These are phyloP conservation scores for Achroia grisella DNA, from an alignment of 1,140 invertebrate genomes.

Conservation along the genomic window DNA sequence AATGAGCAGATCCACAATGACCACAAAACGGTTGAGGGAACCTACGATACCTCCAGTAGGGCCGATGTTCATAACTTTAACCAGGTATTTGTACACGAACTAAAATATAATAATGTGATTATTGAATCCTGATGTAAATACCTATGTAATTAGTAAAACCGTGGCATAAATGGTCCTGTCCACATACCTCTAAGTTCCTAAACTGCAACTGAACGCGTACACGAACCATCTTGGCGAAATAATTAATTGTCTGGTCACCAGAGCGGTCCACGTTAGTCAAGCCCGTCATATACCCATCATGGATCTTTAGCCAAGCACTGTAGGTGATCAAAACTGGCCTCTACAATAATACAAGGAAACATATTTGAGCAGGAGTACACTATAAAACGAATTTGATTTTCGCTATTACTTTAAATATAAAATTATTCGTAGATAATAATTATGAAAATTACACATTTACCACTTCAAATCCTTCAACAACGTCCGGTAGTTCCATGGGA, in stretches of 20 bases:
- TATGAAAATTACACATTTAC: conserved; percentile 35
- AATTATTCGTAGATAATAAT: too few species aligned
- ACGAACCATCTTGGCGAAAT: conserved; percentile 59
- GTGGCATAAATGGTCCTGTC: not conserved
- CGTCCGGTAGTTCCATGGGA: conserved; percentile 63
- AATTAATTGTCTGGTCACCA: conserved; percentile 59
- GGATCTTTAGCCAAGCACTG: conserved; percentile 63
- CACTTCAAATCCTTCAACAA: conserved; percentile 66
- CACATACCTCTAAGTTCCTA: conserved; percentile 36
- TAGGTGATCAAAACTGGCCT: conserved; percentile 56
- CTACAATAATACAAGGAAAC: conserved; percentile 28
- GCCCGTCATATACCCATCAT: conserved; percentile 58
- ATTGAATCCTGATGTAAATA: not conserved
- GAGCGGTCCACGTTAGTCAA: conserved; percentile 52
- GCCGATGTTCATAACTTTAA: conserved; percentile 67
- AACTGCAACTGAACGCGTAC: conserved; percentile 43
- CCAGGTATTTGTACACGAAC: conserved; percentile 64
- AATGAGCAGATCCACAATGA: conserved; percentile 55
- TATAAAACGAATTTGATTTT: too few species aligned
- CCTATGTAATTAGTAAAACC: not conserved
- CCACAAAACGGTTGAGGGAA: conserved; percentile 41
- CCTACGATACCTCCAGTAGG: conserved; percentile 61
- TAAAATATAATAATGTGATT: conserved; percentile 25
- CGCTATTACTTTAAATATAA: too few species aligned
- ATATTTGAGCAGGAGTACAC: too few species aligned